Percentiles rank a stretch among this genome's conserved stretches.
Conservation (phyloP, 2,888 invertebrate species). For the Amblyjoppa proteus region DNA sequence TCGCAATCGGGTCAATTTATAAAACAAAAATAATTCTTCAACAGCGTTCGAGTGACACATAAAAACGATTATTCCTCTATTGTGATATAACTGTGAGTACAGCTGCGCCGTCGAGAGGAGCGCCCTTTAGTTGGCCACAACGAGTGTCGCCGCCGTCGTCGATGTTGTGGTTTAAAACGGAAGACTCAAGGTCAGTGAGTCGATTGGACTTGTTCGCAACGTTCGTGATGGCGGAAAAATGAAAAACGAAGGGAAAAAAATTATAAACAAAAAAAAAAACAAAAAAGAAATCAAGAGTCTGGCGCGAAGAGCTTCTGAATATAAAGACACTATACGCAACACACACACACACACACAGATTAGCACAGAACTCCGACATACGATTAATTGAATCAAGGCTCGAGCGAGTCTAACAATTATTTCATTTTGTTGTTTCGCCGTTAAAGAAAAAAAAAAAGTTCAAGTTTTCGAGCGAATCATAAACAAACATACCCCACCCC, state of each 20-base stretch:
- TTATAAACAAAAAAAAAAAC: too few species aligned
- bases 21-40: conserved; percentile 61
- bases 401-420: neutral
- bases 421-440: conserved; percentile 27
- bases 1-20: too few species aligned
- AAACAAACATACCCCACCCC: conserved; percentile 42
- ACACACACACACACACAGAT: conserved; percentile 4
- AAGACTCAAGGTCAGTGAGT: conserved; percentile 82
- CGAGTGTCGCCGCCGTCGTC: conserved; percentile 52
- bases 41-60: conserved; percentile 84
- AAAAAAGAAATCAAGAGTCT: conserved; percentile 23
- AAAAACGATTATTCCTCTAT: conserved; percentile 83
- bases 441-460: neutral
- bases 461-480: conserved; percentile 61
- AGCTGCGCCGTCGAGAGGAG: conserved; percentile 59
- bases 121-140: conserved; percentile 54
- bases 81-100: conserved; percentile 85
- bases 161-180: conserved; percentile 64
- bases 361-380: conserved; percentile 6
- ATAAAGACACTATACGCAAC: conserved; percentile 11
- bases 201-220: conserved; percentile 78
- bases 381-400: neutral
- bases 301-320: conserved; percentile 15
- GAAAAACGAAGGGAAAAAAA: neutral
- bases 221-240: conserved; percentile 20